Percentiles rank a stretch among this genome's conserved stretches.
Conservation (phyloP, 2,888 invertebrate genomes). For the Arctia plantaginis region DNA sequence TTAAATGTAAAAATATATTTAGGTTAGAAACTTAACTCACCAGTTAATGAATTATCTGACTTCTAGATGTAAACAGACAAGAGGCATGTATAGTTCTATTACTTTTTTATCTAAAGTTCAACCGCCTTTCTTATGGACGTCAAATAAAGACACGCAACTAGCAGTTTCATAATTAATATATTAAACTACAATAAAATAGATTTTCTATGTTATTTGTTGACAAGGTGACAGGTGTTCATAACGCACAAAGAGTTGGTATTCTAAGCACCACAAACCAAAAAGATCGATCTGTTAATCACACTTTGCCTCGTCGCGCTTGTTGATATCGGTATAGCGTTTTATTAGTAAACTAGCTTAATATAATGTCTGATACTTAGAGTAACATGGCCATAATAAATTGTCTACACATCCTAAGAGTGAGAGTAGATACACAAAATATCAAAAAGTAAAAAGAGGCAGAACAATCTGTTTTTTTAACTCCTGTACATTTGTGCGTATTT, state of each 20-base stretch:
- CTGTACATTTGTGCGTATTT: neutral
- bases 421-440: neutral
- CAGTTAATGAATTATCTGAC: too few species aligned
- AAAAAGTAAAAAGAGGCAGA: neutral
- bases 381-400: neutral
- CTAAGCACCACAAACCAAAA: neutral
- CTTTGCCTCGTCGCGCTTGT: neutral
- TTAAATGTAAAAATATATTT: neutral
- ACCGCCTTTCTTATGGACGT: too few species aligned
- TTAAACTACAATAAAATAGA: too few species aligned
- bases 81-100: too few species aligned
- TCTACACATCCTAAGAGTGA: neutral
- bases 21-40: too few species aligned
- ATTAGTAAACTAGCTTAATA: neutral
- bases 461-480: neutral
- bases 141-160: too few species aligned
- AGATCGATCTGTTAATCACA: neutral
- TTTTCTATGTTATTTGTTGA: too few species aligned
- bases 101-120: too few species aligned
- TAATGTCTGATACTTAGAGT: neutral
- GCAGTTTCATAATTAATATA: too few species aligned
- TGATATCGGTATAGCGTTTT: neutral
- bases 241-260: neutral
- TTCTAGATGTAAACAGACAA: too few species aligned
- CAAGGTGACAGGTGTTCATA: neutral